phyloP scores from a whole-genome alignment of 1,140 invertebrate species.

The Homalodisca vitripennis region DNA sequence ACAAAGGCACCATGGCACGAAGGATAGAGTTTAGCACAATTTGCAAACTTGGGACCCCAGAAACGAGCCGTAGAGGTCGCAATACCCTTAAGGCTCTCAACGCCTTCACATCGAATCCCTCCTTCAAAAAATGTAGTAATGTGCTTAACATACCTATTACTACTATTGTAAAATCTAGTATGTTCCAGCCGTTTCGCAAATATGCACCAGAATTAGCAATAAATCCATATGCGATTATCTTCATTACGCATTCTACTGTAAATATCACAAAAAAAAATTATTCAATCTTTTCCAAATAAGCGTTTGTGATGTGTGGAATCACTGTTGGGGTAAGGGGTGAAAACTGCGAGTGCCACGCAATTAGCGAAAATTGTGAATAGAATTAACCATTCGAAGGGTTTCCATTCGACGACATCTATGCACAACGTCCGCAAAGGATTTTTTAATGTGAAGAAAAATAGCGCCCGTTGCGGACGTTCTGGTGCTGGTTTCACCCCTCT shows the following conservation, averaged over 20 bases:
- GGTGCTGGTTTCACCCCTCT: constrained; percentile 78
- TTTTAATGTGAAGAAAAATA: constrained; percentile 90
- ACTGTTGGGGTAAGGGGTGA: constrained; percentile 94
- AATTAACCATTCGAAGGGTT: constrained; percentile 99
- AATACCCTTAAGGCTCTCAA: constrained; percentile 97
- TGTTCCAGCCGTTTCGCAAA: constrained; percentile 98
- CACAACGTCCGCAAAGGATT: constrained; percentile 95
- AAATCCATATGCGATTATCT: constrained; percentile 99
- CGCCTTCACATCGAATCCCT: constrained; percentile 98
- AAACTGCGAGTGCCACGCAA: constrained; percentile 97
- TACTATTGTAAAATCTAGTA: constrained; percentile 99
- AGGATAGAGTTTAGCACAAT: constrained; percentile 99
- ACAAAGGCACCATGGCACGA: constrained; percentile 97
- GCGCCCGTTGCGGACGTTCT: constrained; percentile 85
- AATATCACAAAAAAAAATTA: constrained; percentile 99
- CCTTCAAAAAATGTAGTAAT: constrained; percentile 86
- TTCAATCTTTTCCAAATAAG: constrained; percentile 95
- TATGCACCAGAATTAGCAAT: constrained; percentile 95
- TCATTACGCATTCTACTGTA: constrained; percentile 97
- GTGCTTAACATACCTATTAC: constrained; percentile 98
- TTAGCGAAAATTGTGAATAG: constrained; percentile 99
- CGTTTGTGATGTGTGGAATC: constrained; percentile 96
- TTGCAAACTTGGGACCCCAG: constrained; percentile 98
- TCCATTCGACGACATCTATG: constrained; percentile 98
- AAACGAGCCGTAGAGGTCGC: constrained; percentile 94